A percentile compares a stretch with the other conserved stretches of the same genome.
Evolutionary conservation across 1,140 invertebrate genomes (phyloP).

Genomic region (Penaeus japonicus): DNA sequence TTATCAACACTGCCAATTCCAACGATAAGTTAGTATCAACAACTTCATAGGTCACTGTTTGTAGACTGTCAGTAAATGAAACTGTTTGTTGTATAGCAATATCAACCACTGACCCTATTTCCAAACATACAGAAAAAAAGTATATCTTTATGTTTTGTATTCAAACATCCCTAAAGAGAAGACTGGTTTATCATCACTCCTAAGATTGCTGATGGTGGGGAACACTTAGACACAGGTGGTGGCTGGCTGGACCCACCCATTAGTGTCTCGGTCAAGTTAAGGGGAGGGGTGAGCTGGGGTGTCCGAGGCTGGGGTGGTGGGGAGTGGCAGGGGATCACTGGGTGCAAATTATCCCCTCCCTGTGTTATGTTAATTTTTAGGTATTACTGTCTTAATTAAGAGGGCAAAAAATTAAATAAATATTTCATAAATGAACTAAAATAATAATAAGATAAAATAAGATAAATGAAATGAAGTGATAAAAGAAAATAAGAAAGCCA

Average conservation of each 20-base stretch:
- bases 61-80: slow-evolving; percentile 36
- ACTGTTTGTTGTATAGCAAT: slow-evolving; percentile 49
- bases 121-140: neutral
- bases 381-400: too few relatives aligned
- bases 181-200: neutral
- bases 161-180: too few relatives aligned
- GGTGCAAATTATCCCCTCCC: neutral
- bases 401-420: too few relatives aligned
- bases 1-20: slow-evolving; percentile 56
- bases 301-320: slow-evolving; percentile 10
- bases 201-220: neutral
- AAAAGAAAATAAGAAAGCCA: neutral
- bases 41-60: neutral
- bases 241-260: slow-evolving; percentile 33
- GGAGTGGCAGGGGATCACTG: neutral
- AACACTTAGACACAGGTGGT: neutral
- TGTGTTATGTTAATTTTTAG: too few relatives aligned
- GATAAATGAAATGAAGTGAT: neutral
- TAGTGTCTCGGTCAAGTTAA: slow-evolving; percentile 21
- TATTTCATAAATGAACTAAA: neutral
- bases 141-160: too few relatives aligned
- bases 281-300: slow-evolving; percentile 29
- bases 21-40: slow-evolving; percentile 38
- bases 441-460: neutral
- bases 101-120: slow-evolving; percentile 34